Evolutionary conservation across 2,888 invertebrate genomes (phyloP).

Genomic region (Tridacna crocea): DNA sequence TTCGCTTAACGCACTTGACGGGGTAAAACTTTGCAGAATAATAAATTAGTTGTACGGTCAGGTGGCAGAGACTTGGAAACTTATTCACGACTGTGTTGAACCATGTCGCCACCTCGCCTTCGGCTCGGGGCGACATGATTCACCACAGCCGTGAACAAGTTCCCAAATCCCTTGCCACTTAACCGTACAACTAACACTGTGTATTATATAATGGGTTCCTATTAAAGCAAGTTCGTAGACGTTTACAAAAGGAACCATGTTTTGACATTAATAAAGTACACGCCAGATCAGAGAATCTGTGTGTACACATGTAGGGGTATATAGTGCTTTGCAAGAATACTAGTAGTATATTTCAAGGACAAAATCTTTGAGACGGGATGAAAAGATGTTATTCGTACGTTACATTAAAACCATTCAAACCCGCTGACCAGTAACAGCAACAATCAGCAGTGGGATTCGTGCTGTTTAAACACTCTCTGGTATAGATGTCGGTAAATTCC

Average conservation of each 20-base stretch:
- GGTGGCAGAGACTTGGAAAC: no score
- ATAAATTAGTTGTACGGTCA: no score
- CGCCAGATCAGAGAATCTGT: conserved; percentile 11
- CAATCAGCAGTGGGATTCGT: conserved; percentile 5
- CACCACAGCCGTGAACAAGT: no score
- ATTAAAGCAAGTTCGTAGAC: conserved; percentile 10
- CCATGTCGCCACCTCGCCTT: no score
- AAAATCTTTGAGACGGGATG: not conserved
- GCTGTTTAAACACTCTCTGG: not conserved
- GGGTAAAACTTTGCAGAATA: no score
- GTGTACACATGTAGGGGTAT: no score
- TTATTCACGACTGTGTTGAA: no score
- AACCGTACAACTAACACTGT: no score
- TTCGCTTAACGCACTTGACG: no score
- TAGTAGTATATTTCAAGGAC: conserved; percentile 1
- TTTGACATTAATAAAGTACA: not conserved
- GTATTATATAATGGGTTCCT: not conserved
- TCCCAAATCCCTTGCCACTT: no score
- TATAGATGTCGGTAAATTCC: not conserved
- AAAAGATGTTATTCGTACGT: not conserved
- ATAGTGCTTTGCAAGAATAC: not conserved
- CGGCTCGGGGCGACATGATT: no score
- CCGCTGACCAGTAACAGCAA: not conserved
- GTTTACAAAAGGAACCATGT: not conserved
- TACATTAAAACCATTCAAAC: conserved; percentile 11